Conservation (phyloP, 2,888 invertebrate species). For the Pollenia labialis region DNA sequence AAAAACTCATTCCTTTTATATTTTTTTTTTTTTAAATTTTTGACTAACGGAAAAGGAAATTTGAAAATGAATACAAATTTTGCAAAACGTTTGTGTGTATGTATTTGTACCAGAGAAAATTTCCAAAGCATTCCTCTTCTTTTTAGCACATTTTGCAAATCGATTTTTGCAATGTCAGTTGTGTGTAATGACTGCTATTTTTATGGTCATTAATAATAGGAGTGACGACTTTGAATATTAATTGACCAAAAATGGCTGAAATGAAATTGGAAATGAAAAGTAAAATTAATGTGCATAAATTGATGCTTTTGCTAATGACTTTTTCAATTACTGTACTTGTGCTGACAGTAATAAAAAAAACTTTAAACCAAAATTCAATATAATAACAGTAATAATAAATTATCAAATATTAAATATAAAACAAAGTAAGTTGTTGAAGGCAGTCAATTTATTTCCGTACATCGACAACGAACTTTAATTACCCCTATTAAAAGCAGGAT, state of each 20-base stretch:
- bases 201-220: conserved; percentile 43
- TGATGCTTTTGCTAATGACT: conserved; percentile 63
- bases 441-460: not conserved
- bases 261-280: not conserved
- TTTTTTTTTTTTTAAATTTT: too few relatives aligned
- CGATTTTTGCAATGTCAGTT: conserved; percentile 15
- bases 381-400: conserved; percentile 37
- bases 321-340: conserved; percentile 57
- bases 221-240: not conserved
- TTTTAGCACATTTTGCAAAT: conserved; percentile 2
- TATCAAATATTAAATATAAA: conserved; percentile 16
- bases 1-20: too few relatives aligned
- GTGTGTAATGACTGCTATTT: conserved; percentile 9
- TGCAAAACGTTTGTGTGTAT: too few relatives aligned
- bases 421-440: not conserved
- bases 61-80: not conserved
- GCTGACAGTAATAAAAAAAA: conserved; percentile 2
- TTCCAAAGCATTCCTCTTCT: not conserved
- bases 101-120: not conserved
- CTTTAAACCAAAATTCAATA: conserved; percentile 32
- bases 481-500: conserved; percentile 11
- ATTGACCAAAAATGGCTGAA: not conserved
- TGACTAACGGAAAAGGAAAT: not conserved
- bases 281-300: conserved; percentile 42
- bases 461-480: conserved; percentile 19